These are phyloP conservation scores for Crotalus adamanteus DNA, from an alignment of 2,797 vertebrate species.

Conservation along the genomic window DNA sequence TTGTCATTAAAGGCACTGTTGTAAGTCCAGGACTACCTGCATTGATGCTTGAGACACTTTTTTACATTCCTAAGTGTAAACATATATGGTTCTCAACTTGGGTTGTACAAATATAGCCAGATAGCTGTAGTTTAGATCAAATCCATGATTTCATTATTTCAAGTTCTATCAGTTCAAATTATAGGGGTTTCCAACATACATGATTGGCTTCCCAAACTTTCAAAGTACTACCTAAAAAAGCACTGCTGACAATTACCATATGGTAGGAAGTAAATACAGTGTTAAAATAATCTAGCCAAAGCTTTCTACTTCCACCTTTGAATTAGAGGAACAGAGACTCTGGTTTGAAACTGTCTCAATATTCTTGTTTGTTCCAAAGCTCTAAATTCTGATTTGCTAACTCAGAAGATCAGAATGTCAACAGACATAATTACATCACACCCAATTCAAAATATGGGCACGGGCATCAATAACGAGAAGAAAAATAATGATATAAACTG, in stretches of 20 bases:
- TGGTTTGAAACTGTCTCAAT: not conserved
- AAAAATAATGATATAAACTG: not conserved
- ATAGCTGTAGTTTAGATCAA: not conserved
- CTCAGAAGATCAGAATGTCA: not conserved
- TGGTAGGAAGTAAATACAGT: not conserved
- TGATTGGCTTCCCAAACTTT: not conserved
- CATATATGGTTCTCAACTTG: not conserved
- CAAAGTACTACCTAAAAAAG: not conserved
- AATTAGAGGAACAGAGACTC: not conserved
- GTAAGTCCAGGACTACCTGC: not conserved
- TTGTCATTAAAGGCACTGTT: not conserved
- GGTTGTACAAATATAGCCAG: not conserved
- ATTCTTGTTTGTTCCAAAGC: too few relatives aligned
- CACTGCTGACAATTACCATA: not conserved
- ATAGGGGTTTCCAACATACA: not conserved
- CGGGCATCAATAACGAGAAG: not conserved
- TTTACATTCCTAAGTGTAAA: not conserved
- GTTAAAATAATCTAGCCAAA: not conserved
- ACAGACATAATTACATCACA: not conserved
- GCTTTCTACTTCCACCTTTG: not conserved
- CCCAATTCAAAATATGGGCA: not conserved
- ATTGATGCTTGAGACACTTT: not conserved
- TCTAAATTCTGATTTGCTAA: not conserved
- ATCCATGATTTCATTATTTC: not conserved
- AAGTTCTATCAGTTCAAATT: not conserved